Percentiles rank a stretch among this genome's conserved stretches.
phyloP scores from a whole-genome alignment of 2,888 invertebrate genomes.

The Odontomyia ornata region DNA sequence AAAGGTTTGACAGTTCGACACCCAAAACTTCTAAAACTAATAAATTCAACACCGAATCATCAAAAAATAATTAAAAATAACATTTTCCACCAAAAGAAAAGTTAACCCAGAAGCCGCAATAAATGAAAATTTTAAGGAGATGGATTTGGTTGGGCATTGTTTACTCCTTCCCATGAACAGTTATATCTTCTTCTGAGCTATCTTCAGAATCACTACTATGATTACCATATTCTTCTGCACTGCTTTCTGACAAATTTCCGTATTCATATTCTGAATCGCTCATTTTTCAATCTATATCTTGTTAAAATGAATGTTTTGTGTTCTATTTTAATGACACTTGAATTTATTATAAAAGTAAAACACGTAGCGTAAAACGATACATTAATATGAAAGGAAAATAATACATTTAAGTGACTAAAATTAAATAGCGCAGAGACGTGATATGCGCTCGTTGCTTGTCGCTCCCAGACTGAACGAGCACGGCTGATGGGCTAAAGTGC shows the following conservation, averaged over 20 bases:
- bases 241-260: constrained; percentile 21
- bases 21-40: constrained; percentile 19
- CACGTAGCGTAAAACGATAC: too few relatives aligned
- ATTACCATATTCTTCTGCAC: constrained; percentile 7
- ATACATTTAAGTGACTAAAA: too few relatives aligned
- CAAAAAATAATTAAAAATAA: constrained; percentile 14
- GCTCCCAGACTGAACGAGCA: too few relatives aligned
- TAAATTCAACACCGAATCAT: constrained; percentile 14
- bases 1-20: too few relatives aligned
- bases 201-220: constrained; percentile 16
- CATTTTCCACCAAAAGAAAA: constrained; percentile 8
- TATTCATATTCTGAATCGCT: constrained; percentile 21
- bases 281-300: constrained; percentile 21
- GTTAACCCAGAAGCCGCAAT: not conserved
- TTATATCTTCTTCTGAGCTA: constrained; percentile 9
- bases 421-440: too few relatives aligned
- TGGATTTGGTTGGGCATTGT: constrained; percentile 21
- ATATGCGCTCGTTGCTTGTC: too few relatives aligned
- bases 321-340: too few relatives aligned
- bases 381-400: too few relatives aligned
- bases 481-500: too few relatives aligned
- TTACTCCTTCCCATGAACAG: constrained; percentile 4
- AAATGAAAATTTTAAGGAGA: constrained; percentile 21
- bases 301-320: constrained; percentile 48
- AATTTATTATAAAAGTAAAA: too few relatives aligned